phyloP scores from a whole-genome alignment of 2,113 vertebrate species.

The Amphilophus citrinellus region DNA sequence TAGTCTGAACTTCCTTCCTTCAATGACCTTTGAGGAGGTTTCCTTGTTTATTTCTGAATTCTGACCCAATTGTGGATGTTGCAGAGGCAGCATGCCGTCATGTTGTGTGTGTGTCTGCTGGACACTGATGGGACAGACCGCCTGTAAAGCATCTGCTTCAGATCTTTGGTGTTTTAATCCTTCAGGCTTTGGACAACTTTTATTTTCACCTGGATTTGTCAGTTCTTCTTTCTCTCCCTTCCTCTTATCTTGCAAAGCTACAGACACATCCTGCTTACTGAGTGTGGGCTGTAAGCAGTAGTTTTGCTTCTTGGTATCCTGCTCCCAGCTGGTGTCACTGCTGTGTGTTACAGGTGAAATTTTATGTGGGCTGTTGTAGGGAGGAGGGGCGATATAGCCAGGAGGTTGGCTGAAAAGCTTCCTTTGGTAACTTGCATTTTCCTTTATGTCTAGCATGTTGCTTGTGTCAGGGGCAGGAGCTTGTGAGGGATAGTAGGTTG shows the following conservation, averaged over 20 bases:
- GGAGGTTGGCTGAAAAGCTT: constrained; percentile 82
- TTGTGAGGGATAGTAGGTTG: constrained; percentile 26
- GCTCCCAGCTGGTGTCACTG: constrained; percentile 35
- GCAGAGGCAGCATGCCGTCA: constrained; percentile 3
- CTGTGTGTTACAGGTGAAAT: constrained; percentile 35
- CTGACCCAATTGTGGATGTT: constrained; percentile 32
- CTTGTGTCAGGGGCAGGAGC: constrained; percentile 14
- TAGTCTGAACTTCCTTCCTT: constrained; percentile 63
- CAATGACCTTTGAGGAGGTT: constrained; percentile 55
- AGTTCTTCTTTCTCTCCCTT: constrained; percentile 24
- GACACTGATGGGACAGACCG: constrained; percentile 29
- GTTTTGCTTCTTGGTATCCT: constrained; percentile 47
- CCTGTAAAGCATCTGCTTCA: constrained; percentile 54
- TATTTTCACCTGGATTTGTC: constrained; percentile 27
- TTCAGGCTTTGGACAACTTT: constrained; percentile 60
- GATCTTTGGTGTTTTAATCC: constrained; percentile 53
- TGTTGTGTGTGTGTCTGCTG: constrained; percentile 1
- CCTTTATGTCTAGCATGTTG: constrained; percentile 46
- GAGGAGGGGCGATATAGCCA: constrained; percentile 87
- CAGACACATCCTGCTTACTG: constrained; percentile 41
- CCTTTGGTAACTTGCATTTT: constrained; percentile 52
- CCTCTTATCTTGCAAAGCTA: constrained; percentile 13
- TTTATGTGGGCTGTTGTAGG: constrained; percentile 84
- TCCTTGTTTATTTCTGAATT: constrained; percentile 15
- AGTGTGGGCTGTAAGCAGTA: constrained; percentile 36